Conservation (phyloP, 2,888 invertebrate genomes). For the Mythimna pallens region DNA sequence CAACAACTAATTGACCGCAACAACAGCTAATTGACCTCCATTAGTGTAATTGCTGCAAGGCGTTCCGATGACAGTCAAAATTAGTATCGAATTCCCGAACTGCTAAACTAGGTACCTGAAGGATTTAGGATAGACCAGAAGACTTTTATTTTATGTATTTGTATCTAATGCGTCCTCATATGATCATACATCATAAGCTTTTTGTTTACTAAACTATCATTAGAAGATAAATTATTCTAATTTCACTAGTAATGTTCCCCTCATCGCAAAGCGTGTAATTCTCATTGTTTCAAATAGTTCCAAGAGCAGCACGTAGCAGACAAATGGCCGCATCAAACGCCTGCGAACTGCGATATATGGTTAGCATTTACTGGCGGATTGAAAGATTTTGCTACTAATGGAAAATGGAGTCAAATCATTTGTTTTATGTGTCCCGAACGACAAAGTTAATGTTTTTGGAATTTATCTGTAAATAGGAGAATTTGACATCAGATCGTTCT, state of each 20-base stretch:
- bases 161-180: background rate
- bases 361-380: constrained; percentile 29
- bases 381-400: constrained; percentile 47
- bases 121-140: too few relatives aligned
- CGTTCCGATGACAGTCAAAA: too few relatives aligned
- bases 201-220: background rate
- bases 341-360: constrained; percentile 20
- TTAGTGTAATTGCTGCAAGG: too few relatives aligned
- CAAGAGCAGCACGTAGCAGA: constrained; percentile 40
- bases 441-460: background rate
- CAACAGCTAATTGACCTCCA: too few relatives aligned
- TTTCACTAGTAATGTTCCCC: background rate
- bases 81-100: too few relatives aligned
- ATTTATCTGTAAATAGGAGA: background rate
- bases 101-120: too few relatives aligned
- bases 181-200: background rate
- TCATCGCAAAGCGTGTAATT: constrained; percentile 2
- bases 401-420: constrained; percentile 42
- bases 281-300: background rate
- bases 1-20: too few relatives aligned
- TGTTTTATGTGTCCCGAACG: constrained; percentile 30
- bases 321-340: constrained; percentile 39
- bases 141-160: too few relatives aligned
- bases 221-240: background rate
- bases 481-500: background rate